Evolutionary conservation across 2,797 vertebrate species (phyloP), one percentile per base, ranked within the genome.

Genomic region (Parambassis ranga): DNA sequence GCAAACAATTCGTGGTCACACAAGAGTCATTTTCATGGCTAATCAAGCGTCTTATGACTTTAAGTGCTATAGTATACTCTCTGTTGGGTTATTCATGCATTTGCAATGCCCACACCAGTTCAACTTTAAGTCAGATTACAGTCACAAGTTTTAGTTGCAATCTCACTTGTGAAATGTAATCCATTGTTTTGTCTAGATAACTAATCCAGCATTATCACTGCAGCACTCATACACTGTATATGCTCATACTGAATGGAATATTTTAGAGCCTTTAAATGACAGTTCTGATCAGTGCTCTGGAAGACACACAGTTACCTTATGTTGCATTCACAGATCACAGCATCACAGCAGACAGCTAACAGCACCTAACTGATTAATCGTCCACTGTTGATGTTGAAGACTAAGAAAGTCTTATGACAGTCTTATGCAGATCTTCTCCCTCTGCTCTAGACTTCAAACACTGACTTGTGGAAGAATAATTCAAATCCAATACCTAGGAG

Each of bases 1-100:
- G 44, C 27, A 73, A 64, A 77, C 75, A 63, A 49, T 49, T 63
- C 49, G 62, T 24, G 11, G 70, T 77, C 79, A 84, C 71, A 80
- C 61, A 57, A 18, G 9, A 71, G 56, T 37, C 27, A 43, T 77
- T 81, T 68, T 74, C 61, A 78, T 48, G 41, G 42, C 66, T 39
- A 72, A 58, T 55, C 18, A 14, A 36, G 68, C 36, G 78, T 87
- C 86, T 82, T 83, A 87, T 90, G 87, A 89, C 88, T 49, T 38
- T 35, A 65, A 57, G 68, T 38, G 75, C 60, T 72, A 65, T 84
- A 64, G 71, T 72, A 57, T 41, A 22, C 14, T 10, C 46, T 76
- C 76, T 81, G 79, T 76, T 68, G 50, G 26, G 70, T 68, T 76
- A 65, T 75, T 85, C 51, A 75, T 49, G 74, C 70, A 73, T 62